Evolutionary conservation across 2,888 invertebrate species (phyloP).

Genomic region (Hydraecia micacea): DNA sequence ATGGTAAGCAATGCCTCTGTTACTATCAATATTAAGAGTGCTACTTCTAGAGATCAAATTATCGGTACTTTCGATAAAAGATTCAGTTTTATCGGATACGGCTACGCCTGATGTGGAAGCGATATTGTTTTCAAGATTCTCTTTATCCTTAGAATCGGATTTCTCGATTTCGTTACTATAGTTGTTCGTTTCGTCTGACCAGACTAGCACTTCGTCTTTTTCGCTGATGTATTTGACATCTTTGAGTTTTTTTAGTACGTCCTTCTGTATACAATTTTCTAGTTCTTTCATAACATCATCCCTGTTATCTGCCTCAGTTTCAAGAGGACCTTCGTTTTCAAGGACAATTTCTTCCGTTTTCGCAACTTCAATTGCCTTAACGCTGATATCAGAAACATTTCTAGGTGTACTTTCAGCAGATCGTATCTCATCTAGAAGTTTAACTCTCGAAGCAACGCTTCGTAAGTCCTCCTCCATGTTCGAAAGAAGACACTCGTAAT

Average conservation of each 20-base stretch:
- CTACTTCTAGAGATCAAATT: slow-evolving; percentile 78
- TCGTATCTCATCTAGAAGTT: slow-evolving; percentile 79
- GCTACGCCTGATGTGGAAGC: slow-evolving; percentile 70
- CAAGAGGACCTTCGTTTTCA: slow-evolving; percentile 31
- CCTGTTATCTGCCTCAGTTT: slow-evolving; percentile 34
- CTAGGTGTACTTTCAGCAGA: slow-evolving; percentile 77
- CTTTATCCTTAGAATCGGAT: slow-evolving; percentile 54
- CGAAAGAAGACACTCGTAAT: slow-evolving; percentile 81
- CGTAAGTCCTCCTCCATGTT: slow-evolving; percentile 80
- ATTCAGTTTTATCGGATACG: slow-evolving; percentile 80
- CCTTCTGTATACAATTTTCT: slow-evolving; percentile 70
- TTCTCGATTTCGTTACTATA: slow-evolving; percentile 64
- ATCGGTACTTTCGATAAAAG: slow-evolving; percentile 78
- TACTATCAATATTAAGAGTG: slow-evolving; percentile 83
- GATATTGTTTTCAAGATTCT: slow-evolving; percentile 51
- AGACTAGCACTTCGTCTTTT: slow-evolving; percentile 77
- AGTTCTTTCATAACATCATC: slow-evolving; percentile 68
- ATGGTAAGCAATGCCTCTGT: slow-evolving; percentile 85
- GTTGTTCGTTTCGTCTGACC: slow-evolving; percentile 76
- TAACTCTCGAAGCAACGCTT: slow-evolving; percentile 83
- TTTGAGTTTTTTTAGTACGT: slow-evolving; percentile 78
- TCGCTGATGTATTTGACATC: slow-evolving; percentile 78
- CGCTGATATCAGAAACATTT: slow-evolving; percentile 65
- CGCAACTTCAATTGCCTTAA: slow-evolving; percentile 57
- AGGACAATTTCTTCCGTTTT: slow-evolving; percentile 31